Evolutionary conservation across 1,140 invertebrate species (phyloP).

Genomic region (Pectinophora gossypiella): DNA sequence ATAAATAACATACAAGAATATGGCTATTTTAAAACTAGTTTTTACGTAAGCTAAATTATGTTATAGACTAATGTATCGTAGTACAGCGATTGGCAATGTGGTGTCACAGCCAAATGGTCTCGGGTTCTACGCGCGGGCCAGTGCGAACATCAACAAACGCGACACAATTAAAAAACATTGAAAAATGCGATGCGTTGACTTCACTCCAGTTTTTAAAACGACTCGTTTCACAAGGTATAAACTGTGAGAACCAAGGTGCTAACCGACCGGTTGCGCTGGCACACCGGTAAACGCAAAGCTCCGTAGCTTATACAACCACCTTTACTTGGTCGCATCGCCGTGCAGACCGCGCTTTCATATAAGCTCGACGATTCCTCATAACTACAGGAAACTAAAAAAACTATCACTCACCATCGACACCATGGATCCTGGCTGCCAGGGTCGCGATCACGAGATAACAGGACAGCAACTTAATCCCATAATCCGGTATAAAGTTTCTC

Average conservation of each 20-base stretch:
- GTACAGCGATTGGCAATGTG: slow-evolving; percentile 15
- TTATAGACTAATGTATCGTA: no score
- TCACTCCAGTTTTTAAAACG: slow-evolving; percentile 70
- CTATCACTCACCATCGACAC: slow-evolving; percentile 58
- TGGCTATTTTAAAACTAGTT: no score
- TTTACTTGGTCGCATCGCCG: slow-evolving; percentile 36
- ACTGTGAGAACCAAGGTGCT: slow-evolving; percentile 66
- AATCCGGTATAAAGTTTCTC: slow-evolving; percentile 74
- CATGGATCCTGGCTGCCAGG: slow-evolving; percentile 49
- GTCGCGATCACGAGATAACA: slow-evolving; percentile 47
- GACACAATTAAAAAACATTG: slow-evolving; percentile 61
- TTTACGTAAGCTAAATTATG: no score
- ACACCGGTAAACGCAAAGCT: slow-evolving; percentile 33
- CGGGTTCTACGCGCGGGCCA: not conserved
- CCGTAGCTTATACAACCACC: slow-evolving; percentile 29
- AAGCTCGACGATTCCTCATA: slow-evolving; percentile 48
- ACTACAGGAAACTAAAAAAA: slow-evolving; percentile 18
- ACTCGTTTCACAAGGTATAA: slow-evolving; percentile 68
- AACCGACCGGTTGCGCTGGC: slow-evolving; percentile 40
- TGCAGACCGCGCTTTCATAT: slow-evolving; percentile 61
- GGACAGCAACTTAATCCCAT: slow-evolving; percentile 66
- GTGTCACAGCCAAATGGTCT: slow-evolving; percentile 25
- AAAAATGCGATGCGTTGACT: slow-evolving; percentile 65
- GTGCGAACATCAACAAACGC: slow-evolving; percentile 32
- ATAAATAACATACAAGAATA: no score